phyloP scores from a whole-genome alignment of 2,888 invertebrate species.

The Megastigmus dorsalis region DNA sequence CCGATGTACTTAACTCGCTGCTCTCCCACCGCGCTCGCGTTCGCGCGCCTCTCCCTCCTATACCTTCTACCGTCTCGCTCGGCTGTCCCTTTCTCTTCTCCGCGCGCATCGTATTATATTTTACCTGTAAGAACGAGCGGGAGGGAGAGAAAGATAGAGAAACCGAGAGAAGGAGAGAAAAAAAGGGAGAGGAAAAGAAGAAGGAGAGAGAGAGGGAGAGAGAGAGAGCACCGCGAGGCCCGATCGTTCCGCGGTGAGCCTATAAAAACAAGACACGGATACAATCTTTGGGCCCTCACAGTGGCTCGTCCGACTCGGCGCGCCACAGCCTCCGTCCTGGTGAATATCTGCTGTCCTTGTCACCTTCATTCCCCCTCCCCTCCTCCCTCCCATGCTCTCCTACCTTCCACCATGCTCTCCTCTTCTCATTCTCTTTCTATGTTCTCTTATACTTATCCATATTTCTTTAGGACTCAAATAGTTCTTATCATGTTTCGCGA shows the following conservation, averaged over 20 bases:
- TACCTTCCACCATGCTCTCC: too few relatives aligned
- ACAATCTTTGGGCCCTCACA: conserved; percentile 73
- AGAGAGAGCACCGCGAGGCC: conserved; percentile 56
- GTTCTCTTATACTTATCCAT: conserved; percentile 44
- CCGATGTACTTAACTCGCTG: conserved; percentile 56
- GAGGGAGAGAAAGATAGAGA: conserved; percentile 1
- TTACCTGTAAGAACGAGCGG: conserved; percentile 49
- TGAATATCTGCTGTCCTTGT: conserved; percentile 53
- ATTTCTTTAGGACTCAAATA: conserved; percentile 49
- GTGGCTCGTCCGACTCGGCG: conserved; percentile 70
- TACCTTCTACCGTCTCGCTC: conserved; percentile 46
- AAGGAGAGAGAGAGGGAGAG: conserved; percentile 20
- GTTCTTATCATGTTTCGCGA: conserved; percentile 53
- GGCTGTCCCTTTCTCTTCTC: conserved; percentile 56
- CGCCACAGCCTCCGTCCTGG: conserved; percentile 63
- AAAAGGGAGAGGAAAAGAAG: conserved; percentile 14
- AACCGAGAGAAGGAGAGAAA: conserved; percentile 2
- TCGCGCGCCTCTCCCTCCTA: conserved; percentile 57
- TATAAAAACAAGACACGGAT: conserved; percentile 74
- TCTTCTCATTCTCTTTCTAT: conserved; percentile 35
- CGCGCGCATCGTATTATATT: conserved; percentile 55
- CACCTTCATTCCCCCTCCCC: conserved; percentile 43
- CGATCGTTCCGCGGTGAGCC: conserved; percentile 71
- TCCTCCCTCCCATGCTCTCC: conserved; percentile 24
- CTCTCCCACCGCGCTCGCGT: conserved; percentile 57